A percentile compares a stretch with the other conserved stretches of the same genome.
Evolutionary conservation across 92 coral and sea anemone species (phyloP).

Genomic region (Parazoanthus darwini): DNA sequence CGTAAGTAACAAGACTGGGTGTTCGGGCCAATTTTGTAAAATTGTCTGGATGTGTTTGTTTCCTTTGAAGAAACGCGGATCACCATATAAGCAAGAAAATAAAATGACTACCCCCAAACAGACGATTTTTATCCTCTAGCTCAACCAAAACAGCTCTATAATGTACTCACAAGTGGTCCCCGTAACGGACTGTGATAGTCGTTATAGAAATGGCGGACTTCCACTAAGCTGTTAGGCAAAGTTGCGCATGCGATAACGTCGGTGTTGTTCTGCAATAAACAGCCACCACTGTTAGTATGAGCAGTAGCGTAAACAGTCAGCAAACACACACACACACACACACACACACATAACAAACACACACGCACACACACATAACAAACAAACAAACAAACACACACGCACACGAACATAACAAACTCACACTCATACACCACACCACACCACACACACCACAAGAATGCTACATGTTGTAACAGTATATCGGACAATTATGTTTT

Average conservation of each 20-base stretch:
- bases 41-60: no score
- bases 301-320: background rate
- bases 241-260: constrained; percentile 38
- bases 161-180: constrained; percentile 17
- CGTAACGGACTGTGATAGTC: constrained; percentile 38
- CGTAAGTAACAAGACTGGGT: no score
- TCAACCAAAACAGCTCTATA: background rate
- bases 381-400: background rate
- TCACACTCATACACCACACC: no score
- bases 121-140: background rate
- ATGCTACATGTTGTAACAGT: no score
- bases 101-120: no score
- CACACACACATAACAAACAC: background rate
- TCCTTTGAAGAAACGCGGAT: no score
- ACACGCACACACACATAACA: background rate
- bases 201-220: constrained; percentile 37
- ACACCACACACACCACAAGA: no score
- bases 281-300: background rate
- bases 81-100: no score
- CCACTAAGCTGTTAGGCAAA: constrained; percentile 20
- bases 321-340: background rate
- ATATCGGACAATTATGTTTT: no score
- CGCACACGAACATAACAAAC: no score
- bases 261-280: constrained; percentile 25
- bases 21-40: no score